Conservation (phyloP, 2,888 invertebrate species). For the Merodon equestris region DNA sequence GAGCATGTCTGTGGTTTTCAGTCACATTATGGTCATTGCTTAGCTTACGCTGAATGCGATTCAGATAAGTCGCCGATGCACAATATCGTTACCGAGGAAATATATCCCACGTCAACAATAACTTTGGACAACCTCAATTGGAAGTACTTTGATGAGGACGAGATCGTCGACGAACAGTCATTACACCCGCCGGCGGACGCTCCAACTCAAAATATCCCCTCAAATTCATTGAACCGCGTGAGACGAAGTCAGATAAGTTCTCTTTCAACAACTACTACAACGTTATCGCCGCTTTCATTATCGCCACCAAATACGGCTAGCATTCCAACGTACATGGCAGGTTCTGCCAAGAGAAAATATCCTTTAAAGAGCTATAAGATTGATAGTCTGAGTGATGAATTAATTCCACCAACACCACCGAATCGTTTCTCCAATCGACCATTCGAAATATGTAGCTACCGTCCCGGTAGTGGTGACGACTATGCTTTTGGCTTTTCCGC, state of each 20-base stretch:
- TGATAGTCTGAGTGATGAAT: slow-evolving; percentile 78
- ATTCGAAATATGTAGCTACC: slow-evolving; percentile 38
- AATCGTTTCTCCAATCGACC: slow-evolving; percentile 71
- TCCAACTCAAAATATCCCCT: neutral
- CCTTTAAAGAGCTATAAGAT: slow-evolving; percentile 26
- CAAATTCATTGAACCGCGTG: slow-evolving; percentile 37
- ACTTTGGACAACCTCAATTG: slow-evolving; percentile 41
- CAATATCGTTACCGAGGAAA: slow-evolving; percentile 19
- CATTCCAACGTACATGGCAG: neutral
- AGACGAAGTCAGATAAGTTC: slow-evolving; percentile 59
- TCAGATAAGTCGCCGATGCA: slow-evolving; percentile 26
- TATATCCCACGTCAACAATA: slow-evolving; percentile 39
- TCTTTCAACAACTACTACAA: slow-evolving; percentile 62
- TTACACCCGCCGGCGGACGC: slow-evolving; percentile 7
- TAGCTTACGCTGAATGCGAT: slow-evolving; percentile 24
- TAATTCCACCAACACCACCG: slow-evolving; percentile 83
- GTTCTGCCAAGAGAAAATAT: slow-evolving; percentile 1
- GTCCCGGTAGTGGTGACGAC: slow-evolving; percentile 54
- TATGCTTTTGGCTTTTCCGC: slow-evolving; percentile 36
- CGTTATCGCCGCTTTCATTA: slow-evolving; percentile 58
- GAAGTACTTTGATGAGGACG: slow-evolving; percentile 60
- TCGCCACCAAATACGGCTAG: slow-evolving; percentile 51
- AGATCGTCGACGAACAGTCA: slow-evolving; percentile 19
- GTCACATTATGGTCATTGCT: too few species aligned
- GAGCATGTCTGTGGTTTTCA: neutral